phyloP scores from a whole-genome alignment of 2,888 invertebrate genomes.

The Melinaea marsaeus region DNA sequence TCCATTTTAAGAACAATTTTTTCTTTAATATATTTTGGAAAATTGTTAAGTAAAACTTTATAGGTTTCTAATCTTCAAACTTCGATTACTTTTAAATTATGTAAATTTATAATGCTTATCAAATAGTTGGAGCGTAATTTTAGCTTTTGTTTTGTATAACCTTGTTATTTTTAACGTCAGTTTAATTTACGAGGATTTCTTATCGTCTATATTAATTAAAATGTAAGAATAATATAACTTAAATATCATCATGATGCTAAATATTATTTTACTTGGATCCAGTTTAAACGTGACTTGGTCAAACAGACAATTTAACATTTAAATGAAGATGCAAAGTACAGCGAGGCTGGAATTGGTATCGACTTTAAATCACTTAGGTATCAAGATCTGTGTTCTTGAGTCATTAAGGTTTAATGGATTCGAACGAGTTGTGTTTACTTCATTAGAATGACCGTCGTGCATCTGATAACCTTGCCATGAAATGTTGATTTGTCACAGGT shows the following conservation, averaged over 20 bases:
- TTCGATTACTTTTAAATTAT: too few species aligned
- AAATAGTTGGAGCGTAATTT: too few species aligned
- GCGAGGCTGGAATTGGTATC: slow-evolving; percentile 47
- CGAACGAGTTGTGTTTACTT: slow-evolving; percentile 23
- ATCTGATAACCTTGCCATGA: slow-evolving; percentile 30
- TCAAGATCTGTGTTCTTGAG: slow-evolving; percentile 27
- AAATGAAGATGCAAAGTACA: slow-evolving; percentile 40
- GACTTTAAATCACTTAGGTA: slow-evolving; percentile 27
- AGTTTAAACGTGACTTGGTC: slow-evolving; percentile 12
- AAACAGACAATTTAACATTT: slow-evolving; percentile 29
- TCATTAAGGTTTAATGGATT: slow-evolving; percentile 22
- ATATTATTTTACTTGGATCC: slow-evolving; percentile 16
- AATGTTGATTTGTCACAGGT: slow-evolving; percentile 23
- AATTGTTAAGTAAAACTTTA: too few species aligned
- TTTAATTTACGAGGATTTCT: too few species aligned
- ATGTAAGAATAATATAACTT: too few species aligned
- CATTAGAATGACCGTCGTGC: slow-evolving; percentile 32
- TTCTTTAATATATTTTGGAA: too few species aligned
- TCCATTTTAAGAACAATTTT: slow-evolving; percentile 19
- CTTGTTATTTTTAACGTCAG: too few species aligned
- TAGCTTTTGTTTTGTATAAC: too few species aligned
- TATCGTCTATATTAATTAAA: too few species aligned
- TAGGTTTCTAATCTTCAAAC: too few species aligned
- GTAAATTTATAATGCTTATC: too few species aligned
- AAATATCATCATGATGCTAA: too few species aligned